Evolutionary conservation across 2,888 invertebrate genomes (phyloP).

Genomic region (Pseudococcus longispinus): DNA sequence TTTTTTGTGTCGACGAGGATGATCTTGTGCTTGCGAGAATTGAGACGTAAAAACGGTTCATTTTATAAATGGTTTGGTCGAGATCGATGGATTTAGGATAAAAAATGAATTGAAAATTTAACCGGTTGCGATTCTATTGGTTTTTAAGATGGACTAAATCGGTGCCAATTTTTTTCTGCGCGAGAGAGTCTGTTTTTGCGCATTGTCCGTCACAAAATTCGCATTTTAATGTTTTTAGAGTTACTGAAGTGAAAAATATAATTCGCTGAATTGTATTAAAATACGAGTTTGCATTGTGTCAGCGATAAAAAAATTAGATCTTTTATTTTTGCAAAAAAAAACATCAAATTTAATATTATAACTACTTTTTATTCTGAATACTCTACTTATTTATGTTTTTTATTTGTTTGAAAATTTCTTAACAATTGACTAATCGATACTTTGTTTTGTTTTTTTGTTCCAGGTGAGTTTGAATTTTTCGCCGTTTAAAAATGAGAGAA

Average conservation of each 20-base stretch:
- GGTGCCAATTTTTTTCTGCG: background rate
- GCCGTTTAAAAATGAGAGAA: no score
- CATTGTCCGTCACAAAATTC: background rate
- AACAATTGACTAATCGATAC: no score
- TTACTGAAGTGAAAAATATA: background rate
- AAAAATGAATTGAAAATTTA: background rate
- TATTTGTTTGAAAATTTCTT: no score
- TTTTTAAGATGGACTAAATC: background rate
- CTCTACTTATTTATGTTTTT: no score
- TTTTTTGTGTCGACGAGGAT: background rate
- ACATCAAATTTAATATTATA: no score
- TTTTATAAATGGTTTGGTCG: background rate
- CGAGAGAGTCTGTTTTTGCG: background rate
- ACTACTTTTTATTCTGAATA: no score
- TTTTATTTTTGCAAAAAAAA: no score
- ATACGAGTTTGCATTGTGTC: no score
- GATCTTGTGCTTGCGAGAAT: background rate
- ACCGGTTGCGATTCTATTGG: background rate
- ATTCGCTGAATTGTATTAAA: no score
- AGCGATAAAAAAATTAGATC: no score
- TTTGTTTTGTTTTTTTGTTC: no score
- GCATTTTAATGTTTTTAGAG: background rate
- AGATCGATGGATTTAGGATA: background rate
- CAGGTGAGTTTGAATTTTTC: no score
- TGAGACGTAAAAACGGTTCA: background rate